Conservation (phyloP, 1,140 invertebrate species). For the Lethocerus indicus region DNA sequence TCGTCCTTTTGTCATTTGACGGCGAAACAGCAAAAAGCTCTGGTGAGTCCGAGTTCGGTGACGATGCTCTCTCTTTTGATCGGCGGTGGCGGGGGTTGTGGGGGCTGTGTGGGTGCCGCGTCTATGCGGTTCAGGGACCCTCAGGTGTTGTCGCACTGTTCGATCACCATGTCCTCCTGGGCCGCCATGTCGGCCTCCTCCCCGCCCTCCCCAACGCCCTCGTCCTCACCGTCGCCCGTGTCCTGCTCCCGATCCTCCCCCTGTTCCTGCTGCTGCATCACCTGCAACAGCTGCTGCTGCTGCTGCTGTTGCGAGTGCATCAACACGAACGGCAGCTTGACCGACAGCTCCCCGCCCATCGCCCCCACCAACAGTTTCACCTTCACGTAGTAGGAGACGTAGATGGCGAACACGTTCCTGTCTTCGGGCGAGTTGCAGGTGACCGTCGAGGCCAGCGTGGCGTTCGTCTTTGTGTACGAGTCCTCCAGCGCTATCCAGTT, state of each 20-base stretch:
- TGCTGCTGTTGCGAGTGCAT: conserved; percentile 35
- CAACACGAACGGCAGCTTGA: conserved; percentile 64
- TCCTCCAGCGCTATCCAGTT: conserved; percentile 70
- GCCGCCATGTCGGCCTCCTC: neutral
- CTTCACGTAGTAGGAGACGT: conserved; percentile 80
- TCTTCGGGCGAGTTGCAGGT: conserved; percentile 42
- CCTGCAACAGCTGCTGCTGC: conserved; percentile 24
- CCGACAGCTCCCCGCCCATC: conserved; percentile 58
- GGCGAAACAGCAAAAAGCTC: conserved; percentile 17
- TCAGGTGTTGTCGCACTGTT: conserved; percentile 4
- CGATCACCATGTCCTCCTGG: too few relatives aligned
- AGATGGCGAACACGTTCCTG: conserved; percentile 73
- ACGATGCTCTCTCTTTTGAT: conserved; percentile 10
- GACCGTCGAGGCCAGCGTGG: conserved; percentile 50
- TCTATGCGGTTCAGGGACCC: conserved; percentile 4
- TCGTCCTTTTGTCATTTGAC: too few relatives aligned
- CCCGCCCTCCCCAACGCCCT: neutral
- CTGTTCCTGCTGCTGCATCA: conserved; percentile 14
- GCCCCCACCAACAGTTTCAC: conserved; percentile 58
- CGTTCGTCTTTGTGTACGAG: conserved; percentile 47
- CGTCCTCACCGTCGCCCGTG: neutral
- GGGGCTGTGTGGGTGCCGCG: neutral
- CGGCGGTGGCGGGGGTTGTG: conserved; percentile 4
- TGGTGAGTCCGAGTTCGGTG: conserved; percentile 9
- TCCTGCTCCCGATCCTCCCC: conserved; percentile 23